These are phyloP conservation scores for Tribolium madens DNA, from an alignment of 1,140 invertebrate genomes.

Conservation along the genomic window DNA sequence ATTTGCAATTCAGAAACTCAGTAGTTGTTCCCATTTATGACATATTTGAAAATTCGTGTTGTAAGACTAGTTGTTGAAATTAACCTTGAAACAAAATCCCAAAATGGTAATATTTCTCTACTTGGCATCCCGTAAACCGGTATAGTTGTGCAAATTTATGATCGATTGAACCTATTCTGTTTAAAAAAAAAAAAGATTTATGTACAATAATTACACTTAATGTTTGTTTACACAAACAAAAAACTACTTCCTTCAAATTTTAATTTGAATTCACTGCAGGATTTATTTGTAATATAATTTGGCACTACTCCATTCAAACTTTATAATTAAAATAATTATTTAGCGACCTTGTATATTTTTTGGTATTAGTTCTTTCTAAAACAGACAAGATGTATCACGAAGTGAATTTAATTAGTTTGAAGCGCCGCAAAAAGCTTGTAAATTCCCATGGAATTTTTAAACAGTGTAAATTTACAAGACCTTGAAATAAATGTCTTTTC, in stretches of 20 bases:
- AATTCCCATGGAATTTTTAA: slow-evolving; percentile 1
- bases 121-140: not conserved
- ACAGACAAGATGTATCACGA: not conserved
- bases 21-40: too few species aligned
- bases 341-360: not conserved
- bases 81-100: not conserved
- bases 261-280: not conserved
- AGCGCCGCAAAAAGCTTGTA: not conserved
- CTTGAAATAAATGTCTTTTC: not conserved
- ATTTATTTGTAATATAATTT: not conserved
- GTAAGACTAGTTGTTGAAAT: not conserved
- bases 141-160: not conserved
- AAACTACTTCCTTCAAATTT: not conserved
- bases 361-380: not conserved
- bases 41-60: not conserved
- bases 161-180: not conserved
- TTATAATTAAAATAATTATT: not conserved
- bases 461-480: not conserved
- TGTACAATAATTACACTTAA: not conserved
- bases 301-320: too few species aligned
- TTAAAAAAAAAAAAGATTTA: not conserved
- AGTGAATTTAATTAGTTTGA: too few species aligned
- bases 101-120: not conserved
- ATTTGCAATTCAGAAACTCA: too few species aligned
- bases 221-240: not conserved